These are phyloP conservation scores for Todiramphus saurophagus DNA, from an alignment of 2,113 vertebrate genomes.

Conservation along the genomic window DNA sequence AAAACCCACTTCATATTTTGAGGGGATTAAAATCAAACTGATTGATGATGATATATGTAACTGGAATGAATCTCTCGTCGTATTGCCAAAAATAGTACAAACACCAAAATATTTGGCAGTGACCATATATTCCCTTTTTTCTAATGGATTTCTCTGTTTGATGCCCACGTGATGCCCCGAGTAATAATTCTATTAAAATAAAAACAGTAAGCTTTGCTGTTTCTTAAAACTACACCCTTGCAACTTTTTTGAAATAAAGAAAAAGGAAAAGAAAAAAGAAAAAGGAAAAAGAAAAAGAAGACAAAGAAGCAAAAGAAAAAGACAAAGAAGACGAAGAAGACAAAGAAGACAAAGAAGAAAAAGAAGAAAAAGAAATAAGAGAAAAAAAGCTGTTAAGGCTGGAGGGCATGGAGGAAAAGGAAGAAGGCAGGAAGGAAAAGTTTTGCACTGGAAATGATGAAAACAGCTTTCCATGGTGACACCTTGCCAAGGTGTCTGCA, in stretches of 20 bases:
- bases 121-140: not conserved
- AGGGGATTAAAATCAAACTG: not conserved
- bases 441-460: not conserved
- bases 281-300: too few species aligned
- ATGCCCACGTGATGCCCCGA: not conserved
- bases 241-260: not conserved
- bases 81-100: not conserved
- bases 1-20: not conserved
- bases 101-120: not conserved
- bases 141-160: not conserved
- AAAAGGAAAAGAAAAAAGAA: too few species aligned
- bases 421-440: not conserved
- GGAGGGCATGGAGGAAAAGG: not conserved
- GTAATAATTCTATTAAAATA: not conserved
- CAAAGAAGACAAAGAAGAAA: too few species aligned
- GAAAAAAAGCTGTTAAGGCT: not conserved
- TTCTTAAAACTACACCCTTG: not conserved
- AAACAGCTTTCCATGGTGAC: not conserved
- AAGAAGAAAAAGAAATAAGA: too few species aligned
- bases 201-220: rapidly evolving
- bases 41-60: not conserved
- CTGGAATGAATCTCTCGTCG: not conserved
- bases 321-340: too few species aligned
- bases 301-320: too few species aligned
- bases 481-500: not conserved